Percentiles rank a stretch among this genome's conserved stretches.
These are phyloP conservation scores for Oryzias woworae DNA, from an alignment of 2,113 vertebrate genomes.

Conservation along the genomic window DNA sequence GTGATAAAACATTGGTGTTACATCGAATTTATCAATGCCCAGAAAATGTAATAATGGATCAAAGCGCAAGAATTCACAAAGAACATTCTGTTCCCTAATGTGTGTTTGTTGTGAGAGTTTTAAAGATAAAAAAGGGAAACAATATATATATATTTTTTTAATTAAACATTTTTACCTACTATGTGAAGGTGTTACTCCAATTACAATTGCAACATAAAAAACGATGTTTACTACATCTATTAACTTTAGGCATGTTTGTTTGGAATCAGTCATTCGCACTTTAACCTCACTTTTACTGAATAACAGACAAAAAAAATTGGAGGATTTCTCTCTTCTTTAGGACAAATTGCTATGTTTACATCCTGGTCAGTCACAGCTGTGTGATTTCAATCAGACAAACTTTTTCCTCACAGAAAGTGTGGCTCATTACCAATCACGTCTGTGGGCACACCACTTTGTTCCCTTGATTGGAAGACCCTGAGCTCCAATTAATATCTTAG, in stretches of 20 bases:
- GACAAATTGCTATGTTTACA: conserved; percentile 45
- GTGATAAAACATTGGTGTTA: too few species aligned
- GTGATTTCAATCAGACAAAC: conserved; percentile 65
- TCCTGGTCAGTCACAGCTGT: conserved; percentile 43
- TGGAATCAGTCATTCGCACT: not conserved
- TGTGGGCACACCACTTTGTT: conserved; percentile 62
- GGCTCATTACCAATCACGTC: conserved; percentile 71
- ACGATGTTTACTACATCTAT: too few species aligned
- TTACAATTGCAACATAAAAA: too few species aligned
- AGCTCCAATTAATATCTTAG: conserved; percentile 67
- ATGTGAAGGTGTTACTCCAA: too few species aligned
- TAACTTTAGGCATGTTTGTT: not conserved
- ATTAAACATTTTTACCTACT: too few species aligned
- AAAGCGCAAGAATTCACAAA: not conserved
- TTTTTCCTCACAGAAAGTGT: conserved; percentile 44
- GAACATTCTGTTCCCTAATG: not conserved
- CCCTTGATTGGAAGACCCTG: conserved; percentile 67
- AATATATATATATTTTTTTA: too few species aligned
- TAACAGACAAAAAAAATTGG: conserved; percentile 12
- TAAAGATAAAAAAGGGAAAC: not conserved
- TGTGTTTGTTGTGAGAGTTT: not conserved
- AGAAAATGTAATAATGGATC: not conserved
- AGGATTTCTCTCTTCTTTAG: conserved; percentile 32
- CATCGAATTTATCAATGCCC: not conserved
- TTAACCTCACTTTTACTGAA: conserved; percentile 11